phyloP scores from a whole-genome alignment of 2,797 vertebrate species.

The Lateolabrax maculatus region DNA sequence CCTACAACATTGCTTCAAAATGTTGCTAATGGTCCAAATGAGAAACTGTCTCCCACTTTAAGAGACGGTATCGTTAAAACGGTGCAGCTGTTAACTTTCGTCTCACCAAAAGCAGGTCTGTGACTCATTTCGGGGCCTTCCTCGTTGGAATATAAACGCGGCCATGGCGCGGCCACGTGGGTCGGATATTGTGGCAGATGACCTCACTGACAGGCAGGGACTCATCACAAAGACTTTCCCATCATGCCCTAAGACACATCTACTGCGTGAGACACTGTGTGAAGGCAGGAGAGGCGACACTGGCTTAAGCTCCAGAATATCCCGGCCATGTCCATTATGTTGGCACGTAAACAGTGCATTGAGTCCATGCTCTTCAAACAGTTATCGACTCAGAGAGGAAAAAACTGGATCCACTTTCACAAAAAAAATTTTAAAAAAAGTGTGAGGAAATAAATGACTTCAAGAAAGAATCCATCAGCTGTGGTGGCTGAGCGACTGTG shows the following conservation, averaged over 20 bases:
- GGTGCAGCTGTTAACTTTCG: conserved; percentile 5
- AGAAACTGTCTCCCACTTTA: not conserved
- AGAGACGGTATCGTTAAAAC: not conserved
- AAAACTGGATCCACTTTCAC: not conserved
- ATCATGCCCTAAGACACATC: not conserved
- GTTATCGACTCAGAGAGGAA: not conserved
- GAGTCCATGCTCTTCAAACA: not conserved
- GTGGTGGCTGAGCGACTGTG: not conserved
- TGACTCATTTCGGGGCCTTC: conserved; percentile 12
- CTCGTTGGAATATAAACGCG: not conserved
- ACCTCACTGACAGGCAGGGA: not conserved
- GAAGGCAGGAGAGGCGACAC: not conserved
- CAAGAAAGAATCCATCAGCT: not conserved
- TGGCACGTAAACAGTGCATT: conserved; percentile 10
- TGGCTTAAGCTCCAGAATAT: conserved; percentile 25
- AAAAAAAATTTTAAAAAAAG: conserved; percentile 7
- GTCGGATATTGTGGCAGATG: not conserved
- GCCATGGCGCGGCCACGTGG: not conserved
- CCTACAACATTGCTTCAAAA: not conserved
- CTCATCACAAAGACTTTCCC: not conserved
- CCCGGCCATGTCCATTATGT: conserved; percentile 1
- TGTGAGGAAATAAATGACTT: not conserved
- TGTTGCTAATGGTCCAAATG: conserved; percentile 6
- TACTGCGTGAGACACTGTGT: not conserved
- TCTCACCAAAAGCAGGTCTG: not conserved